Percentiles rank a stretch among this genome's conserved stretches.
These are phyloP conservation scores for Danaus chrysippus DNA, from an alignment of 2,888 invertebrate genomes.

Conservation along the genomic window DNA sequence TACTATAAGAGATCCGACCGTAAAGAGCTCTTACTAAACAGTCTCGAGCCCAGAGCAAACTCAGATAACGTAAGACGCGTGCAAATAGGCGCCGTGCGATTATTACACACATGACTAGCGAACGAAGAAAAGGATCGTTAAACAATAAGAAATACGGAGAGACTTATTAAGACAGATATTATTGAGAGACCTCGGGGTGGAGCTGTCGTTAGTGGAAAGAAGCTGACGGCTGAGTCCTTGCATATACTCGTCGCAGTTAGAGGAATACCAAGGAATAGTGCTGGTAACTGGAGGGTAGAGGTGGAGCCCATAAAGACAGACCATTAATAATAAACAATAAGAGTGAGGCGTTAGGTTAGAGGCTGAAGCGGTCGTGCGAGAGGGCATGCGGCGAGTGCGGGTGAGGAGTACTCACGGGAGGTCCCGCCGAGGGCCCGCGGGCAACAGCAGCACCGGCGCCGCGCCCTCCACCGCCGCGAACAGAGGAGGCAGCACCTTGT, in stretches of 20 bases:
- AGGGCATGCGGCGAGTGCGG: constrained; percentile 16
- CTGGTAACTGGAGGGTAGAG: background rate
- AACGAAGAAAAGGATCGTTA: constrained; percentile 9
- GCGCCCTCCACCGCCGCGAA: constrained; percentile 66
- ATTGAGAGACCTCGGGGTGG: background rate
- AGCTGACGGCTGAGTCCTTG: too few species aligned
- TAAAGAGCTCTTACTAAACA: background rate
- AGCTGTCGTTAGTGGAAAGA: too few species aligned
- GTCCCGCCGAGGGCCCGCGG: constrained; percentile 45
- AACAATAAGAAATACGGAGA: background rate
- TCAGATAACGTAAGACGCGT: constrained; percentile 44
- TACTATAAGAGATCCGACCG: background rate
- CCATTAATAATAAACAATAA: background rate
- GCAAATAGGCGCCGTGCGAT: constrained; percentile 40
- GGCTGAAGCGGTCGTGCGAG: constrained; percentile 20
- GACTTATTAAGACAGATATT: background rate
- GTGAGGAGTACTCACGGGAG: constrained; percentile 55
- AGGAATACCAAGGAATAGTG: too few species aligned
- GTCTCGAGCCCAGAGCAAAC: constrained; percentile 18
- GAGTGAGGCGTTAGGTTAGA: constrained; percentile 12
- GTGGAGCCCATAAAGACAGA: constrained; percentile 2
- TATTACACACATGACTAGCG: constrained; percentile 13
- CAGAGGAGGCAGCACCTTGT: constrained; percentile 72
- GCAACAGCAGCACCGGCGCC: constrained; percentile 53
- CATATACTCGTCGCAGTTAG: too few species aligned